phyloP scores from a whole-genome alignment of 2,797 vertebrate species.

The Potorous gilbertii region DNA sequence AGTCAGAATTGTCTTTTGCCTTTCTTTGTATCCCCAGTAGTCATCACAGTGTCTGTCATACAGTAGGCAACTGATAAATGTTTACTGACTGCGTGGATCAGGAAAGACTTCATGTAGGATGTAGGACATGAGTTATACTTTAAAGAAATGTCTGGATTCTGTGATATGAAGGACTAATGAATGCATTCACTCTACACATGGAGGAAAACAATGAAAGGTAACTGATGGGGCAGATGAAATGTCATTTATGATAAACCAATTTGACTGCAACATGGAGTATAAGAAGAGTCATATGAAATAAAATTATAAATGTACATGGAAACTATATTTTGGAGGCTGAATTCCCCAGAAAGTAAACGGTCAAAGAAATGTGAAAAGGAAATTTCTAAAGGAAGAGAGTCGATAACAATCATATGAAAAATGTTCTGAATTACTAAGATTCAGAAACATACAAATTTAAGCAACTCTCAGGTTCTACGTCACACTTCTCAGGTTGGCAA shows the following conservation, averaged over 20 bases:
- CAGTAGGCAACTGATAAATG: not conserved
- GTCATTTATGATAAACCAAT: not conserved
- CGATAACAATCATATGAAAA: not conserved
- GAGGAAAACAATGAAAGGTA: not conserved
- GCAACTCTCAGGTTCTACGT: not conserved
- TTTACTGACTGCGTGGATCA: not conserved
- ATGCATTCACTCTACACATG: not conserved
- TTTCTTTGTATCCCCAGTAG: not conserved
- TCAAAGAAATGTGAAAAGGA: not conserved
- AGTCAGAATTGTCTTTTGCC: not conserved
- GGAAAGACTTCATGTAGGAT: not conserved
- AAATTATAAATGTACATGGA: not conserved
- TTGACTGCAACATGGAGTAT: not conserved
- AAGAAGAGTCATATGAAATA: not conserved
- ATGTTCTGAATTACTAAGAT: not conserved
- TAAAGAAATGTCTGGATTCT: not conserved
- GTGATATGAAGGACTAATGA: not conserved
- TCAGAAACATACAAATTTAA: not conserved
- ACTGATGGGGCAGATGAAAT: not conserved
- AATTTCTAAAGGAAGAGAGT: not conserved
- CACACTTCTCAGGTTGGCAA: not conserved
- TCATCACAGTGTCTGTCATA: not conserved
- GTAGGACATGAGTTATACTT: not conserved
- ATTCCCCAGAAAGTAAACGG: not conserved
- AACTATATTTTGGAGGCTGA: not conserved